Conservation (phyloP, 2,113 vertebrate species). For the Rhinoderma darwinii region DNA sequence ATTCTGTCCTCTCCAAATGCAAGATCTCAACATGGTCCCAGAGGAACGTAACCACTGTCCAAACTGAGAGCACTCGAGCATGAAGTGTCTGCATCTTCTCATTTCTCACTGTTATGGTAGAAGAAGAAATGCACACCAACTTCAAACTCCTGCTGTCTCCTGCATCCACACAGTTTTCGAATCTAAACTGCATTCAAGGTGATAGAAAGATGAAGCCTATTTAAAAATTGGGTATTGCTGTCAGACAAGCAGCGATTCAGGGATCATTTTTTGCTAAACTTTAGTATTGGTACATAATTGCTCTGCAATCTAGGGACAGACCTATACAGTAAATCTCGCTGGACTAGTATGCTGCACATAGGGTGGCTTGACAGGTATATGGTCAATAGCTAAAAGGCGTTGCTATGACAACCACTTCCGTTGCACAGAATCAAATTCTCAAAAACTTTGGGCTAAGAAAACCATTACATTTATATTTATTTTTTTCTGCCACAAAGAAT, state of each 20-base stretch:
- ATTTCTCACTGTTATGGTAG: slow-evolving; percentile 26
- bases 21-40: slow-evolving; percentile 51
- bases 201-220: neutral
- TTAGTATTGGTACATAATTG: neutral
- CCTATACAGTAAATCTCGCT: neutral
- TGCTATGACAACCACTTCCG: slow-evolving; percentile 22
- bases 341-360: slow-evolving; percentile 32
- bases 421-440: neutral
- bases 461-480: neutral
- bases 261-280: neutral
- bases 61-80: slow-evolving; percentile 32
- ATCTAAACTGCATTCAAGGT: slow-evolving; percentile 20
- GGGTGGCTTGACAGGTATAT: slow-evolving; percentile 38
- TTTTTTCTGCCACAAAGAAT: neutral
- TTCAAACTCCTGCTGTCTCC: slow-evolving; percentile 28
- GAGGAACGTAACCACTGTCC: slow-evolving; percentile 47
- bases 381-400: slow-evolving; percentile 13
- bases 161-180: neutral
- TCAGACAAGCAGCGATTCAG: neutral
- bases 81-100: slow-evolving; percentile 41
- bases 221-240: neutral
- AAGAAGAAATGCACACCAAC: slow-evolving; percentile 19
- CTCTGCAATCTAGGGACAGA: neutral
- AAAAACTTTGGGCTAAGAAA: neutral
- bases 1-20: slow-evolving; percentile 46